These are phyloP conservation scores for Galeopterus variegatus DNA, from an alignment of 2,113 vertebrate species.

Conservation along the genomic window DNA sequence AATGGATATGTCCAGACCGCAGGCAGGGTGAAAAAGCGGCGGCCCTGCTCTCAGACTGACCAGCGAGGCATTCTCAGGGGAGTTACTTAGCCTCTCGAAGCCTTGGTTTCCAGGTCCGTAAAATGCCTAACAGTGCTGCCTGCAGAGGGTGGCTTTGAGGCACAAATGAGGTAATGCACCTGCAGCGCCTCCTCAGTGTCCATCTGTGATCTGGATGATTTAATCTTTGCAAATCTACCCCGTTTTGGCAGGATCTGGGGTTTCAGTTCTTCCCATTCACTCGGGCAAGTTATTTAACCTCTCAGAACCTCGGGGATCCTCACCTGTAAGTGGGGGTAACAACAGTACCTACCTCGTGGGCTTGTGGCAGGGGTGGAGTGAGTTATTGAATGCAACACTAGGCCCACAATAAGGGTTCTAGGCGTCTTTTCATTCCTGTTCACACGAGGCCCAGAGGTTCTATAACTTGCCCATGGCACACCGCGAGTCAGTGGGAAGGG, in stretches of 20 bases:
- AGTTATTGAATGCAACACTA: not conserved
- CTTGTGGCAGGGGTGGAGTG: not conserved
- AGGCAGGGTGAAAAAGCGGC: not conserved
- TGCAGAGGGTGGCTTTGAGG: not conserved
- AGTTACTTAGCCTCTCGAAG: not conserved
- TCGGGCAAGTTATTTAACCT: not conserved
- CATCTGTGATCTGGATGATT: not conserved
- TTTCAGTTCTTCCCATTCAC: not conserved
- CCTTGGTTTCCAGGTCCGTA: not conserved
- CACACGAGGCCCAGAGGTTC: not conserved
- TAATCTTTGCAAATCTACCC: not conserved
- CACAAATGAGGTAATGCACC: not conserved
- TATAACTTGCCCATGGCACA: not conserved
- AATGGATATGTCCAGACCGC: too few relatives aligned
- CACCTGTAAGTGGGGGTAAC: not conserved
- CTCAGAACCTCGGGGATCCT: not conserved
- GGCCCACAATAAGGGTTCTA: not conserved
- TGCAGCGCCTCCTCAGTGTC: not conserved
- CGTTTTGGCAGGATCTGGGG: not conserved
- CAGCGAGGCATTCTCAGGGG: not conserved
- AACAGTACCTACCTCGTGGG: not conserved
- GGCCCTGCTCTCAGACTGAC: not conserved
- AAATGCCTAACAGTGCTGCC: not conserved
- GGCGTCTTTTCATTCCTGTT: not conserved
- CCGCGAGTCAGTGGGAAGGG: not conserved